Evolutionary conservation across 2,797 vertebrate species (phyloP).

Genomic region (Neosalanx taihuensis): DNA sequence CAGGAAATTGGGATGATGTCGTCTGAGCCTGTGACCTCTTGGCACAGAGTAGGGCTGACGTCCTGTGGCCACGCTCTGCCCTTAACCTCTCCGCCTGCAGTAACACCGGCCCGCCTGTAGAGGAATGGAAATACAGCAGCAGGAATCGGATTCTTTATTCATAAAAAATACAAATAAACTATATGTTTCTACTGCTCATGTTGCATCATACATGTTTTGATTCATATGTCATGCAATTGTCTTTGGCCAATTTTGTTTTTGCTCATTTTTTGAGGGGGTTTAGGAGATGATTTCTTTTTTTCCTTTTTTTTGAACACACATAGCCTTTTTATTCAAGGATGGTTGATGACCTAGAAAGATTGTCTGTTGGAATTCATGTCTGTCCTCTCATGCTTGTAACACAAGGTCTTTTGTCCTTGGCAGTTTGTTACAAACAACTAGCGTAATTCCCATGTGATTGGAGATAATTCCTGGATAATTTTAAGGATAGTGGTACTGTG

Average conservation of each 20-base stretch:
- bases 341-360: slow-evolving; percentile 62
- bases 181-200: too few relatives aligned
- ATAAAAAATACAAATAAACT: too few relatives aligned
- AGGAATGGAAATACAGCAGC: slow-evolving; percentile 16
- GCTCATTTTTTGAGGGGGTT: neutral
- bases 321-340: slow-evolving; percentile 50
- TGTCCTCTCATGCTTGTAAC: slow-evolving; percentile 64
- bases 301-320: neutral
- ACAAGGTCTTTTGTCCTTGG: slow-evolving; percentile 70
- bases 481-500: slow-evolving; percentile 69
- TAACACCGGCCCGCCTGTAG: slow-evolving; percentile 51
- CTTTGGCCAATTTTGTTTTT: neutral
- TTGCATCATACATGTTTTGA: neutral
- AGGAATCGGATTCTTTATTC: too few relatives aligned
- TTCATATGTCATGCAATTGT: neutral
- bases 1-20: slow-evolving; percentile 68
- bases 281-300: slow-evolving; percentile 20
- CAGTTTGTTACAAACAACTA: slow-evolving; percentile 69
- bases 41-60: slow-evolving; percentile 42
- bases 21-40: slow-evolving; percentile 61
- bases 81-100: slow-evolving; percentile 37
- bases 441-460: slow-evolving; percentile 70
- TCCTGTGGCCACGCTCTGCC: slow-evolving; percentile 30
- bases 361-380: slow-evolving; percentile 41
- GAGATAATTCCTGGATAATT: slow-evolving; percentile 72